Conservation (phyloP, 2,113 vertebrate species). For the Albula goreensis region DNA sequence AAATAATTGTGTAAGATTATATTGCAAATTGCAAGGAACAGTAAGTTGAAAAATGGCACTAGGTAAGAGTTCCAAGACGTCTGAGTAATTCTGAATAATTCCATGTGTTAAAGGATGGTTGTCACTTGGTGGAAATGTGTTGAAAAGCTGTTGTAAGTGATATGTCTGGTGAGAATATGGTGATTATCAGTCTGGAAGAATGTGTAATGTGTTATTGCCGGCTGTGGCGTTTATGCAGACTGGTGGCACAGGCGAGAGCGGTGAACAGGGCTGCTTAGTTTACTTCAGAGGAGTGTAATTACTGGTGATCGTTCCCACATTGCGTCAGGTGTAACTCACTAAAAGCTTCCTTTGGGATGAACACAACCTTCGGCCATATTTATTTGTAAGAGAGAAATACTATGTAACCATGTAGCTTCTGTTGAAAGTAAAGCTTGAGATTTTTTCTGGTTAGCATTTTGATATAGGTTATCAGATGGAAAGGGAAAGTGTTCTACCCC, state of each 20-base stretch:
- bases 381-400: neutral
- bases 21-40: neutral
- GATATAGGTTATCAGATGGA: neutral
- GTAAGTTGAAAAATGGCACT: neutral
- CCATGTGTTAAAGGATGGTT: neutral
- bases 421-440: neutral
- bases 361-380: neutral
- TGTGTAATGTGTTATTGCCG: constrained; percentile 49
- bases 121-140: constrained; percentile 18
- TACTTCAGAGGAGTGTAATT: constrained; percentile 35
- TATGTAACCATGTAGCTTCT: neutral
- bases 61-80: neutral
- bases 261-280: constrained; percentile 42
- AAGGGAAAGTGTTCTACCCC: neutral
- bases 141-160: neutral
- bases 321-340: neutral
- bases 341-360: neutral
- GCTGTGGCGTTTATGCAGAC: constrained; percentile 46
- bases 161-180: constrained; percentile 44
- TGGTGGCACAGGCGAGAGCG: constrained; percentile 19
- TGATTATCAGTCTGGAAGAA: constrained; percentile 48
- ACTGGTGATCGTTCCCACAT: constrained; percentile 11
- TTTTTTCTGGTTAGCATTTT: neutral
- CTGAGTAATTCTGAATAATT: constrained; percentile 9
- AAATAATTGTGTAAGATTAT: constrained; percentile 5